phyloP scores from a whole-genome alignment of 2,113 vertebrate species.

The Marcusenius ussheri region DNA sequence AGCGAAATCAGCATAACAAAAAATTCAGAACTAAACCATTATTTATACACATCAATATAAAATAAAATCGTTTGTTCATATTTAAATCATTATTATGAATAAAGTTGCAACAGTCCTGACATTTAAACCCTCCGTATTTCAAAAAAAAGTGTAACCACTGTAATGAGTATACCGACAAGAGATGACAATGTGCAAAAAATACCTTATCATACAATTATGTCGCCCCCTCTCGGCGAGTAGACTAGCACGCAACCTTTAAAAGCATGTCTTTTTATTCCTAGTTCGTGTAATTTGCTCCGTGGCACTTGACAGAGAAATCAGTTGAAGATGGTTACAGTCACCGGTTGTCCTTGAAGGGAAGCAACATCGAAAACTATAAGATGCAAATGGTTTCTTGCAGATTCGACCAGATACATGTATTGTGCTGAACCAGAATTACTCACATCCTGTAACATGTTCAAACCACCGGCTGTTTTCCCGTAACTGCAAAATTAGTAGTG shows the following conservation, averaged over 20 bases:
- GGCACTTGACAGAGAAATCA: not conserved
- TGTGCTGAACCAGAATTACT: not conserved
- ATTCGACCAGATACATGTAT: not conserved
- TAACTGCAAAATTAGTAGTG: not conserved
- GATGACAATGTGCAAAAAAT: not conserved
- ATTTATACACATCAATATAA: not conserved
- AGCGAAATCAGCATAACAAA: not conserved
- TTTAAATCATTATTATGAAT: not conserved
- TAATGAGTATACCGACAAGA: not conserved
- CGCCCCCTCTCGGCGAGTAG: not conserved
- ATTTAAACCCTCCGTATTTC: conserved; percentile 1
- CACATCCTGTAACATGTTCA: not conserved
- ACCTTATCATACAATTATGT: not conserved
- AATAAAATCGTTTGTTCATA: not conserved
- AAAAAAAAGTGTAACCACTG: not conserved
- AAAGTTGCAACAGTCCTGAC: not conserved
- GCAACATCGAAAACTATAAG: not conserved
- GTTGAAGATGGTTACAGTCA: not conserved
- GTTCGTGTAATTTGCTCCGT: not conserved
- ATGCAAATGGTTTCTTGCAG: not conserved
- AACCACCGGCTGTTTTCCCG: not conserved
- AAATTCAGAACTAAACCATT: not conserved
- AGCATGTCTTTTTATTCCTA: not conserved
- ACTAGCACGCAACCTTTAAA: not conserved
- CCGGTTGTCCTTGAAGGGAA: not conserved